These are phyloP conservation scores for Miichthys miiuy DNA, from an alignment of 2,797 vertebrate species.

Conservation along the genomic window DNA sequence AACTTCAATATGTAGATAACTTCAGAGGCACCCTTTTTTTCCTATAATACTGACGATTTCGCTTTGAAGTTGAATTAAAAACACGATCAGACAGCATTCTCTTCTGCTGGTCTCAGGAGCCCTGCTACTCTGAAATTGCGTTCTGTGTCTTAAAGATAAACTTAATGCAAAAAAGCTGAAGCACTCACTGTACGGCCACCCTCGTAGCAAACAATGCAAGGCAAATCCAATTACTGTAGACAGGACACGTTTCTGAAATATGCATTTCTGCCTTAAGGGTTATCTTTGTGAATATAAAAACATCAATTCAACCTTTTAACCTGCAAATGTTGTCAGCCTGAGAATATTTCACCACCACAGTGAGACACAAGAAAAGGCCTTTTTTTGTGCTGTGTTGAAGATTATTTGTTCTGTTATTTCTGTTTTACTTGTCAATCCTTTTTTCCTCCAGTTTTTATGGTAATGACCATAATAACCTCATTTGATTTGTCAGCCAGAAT, in stretches of 20 bases:
- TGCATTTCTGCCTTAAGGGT: conserved; percentile 80
- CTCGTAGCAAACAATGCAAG: conserved; percentile 79
- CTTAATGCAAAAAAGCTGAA: conserved; percentile 75
- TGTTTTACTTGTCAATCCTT: conserved; percentile 62
- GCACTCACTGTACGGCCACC: conserved; percentile 72
- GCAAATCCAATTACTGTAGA: conserved; percentile 82
- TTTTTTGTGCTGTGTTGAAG: conserved; percentile 65
- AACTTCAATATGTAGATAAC: conserved; percentile 71
- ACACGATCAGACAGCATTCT: conserved; percentile 75
- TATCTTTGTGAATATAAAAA: conserved; percentile 80
- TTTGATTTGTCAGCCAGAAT: conserved; percentile 74
- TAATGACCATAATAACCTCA: conserved; percentile 72
- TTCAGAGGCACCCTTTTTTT: conserved; percentile 49
- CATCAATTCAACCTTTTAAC: conserved; percentile 78
- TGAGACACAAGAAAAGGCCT: conserved; percentile 48
- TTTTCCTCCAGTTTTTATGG: conserved; percentile 54
- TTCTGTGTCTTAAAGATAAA: conserved; percentile 84
- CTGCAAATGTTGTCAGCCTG: conserved; percentile 72
- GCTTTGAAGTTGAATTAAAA: conserved; percentile 80
- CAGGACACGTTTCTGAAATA: conserved; percentile 80
- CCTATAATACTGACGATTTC: conserved; percentile 58
- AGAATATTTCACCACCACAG: conserved; percentile 59
- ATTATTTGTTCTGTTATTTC: conserved; percentile 71
- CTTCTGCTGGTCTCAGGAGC: conserved; percentile 74
- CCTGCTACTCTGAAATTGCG: conserved; percentile 73